phyloP scores from a whole-genome alignment of 2,888 invertebrate genomes.

The Microchrysa polita region DNA sequence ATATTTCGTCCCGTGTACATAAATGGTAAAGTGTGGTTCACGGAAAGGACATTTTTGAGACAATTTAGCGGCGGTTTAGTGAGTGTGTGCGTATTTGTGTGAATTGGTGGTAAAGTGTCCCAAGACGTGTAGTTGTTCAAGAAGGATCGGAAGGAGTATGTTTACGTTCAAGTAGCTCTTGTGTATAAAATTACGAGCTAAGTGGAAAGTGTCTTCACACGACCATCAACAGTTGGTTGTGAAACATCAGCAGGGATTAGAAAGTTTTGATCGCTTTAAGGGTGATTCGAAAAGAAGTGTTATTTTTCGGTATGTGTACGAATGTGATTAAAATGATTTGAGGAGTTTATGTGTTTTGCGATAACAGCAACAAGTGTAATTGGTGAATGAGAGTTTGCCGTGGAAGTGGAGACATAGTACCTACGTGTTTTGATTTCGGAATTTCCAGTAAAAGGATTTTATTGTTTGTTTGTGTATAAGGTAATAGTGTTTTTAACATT shows the following conservation, averaged over 20 bases:
- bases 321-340: conserved; percentile 21
- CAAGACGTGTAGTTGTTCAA: too few relatives aligned
- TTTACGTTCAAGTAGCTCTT: conserved; percentile 22
- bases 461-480: too few relatives aligned
- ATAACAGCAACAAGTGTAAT: conserved; percentile 17
- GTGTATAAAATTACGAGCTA: conserved; percentile 44
- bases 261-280: background rate
- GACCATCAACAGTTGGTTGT: conserved; percentile 49
- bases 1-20: too few relatives aligned
- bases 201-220: conserved; percentile 43
- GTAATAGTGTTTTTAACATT: too few relatives aligned
- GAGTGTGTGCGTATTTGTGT: too few relatives aligned
- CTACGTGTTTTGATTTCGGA: background rate
- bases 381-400: background rate
- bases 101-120: background rate
- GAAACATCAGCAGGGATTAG: conserved; percentile 30
- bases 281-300: background rate
- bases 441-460: too few relatives aligned
- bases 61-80: background rate
- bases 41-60: conserved; percentile 7
- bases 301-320: conserved; percentile 4
- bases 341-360: conserved; percentile 20
- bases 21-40: background rate
- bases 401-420: background rate
- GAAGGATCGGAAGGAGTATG: conserved; percentile 23